A percentile compares a stretch with the other conserved stretches of the same genome.
These are phyloP conservation scores for Anthopleura xanthogrammica DNA, from an alignment of 92 coral and sea anemone species.

Conservation along the genomic window DNA sequence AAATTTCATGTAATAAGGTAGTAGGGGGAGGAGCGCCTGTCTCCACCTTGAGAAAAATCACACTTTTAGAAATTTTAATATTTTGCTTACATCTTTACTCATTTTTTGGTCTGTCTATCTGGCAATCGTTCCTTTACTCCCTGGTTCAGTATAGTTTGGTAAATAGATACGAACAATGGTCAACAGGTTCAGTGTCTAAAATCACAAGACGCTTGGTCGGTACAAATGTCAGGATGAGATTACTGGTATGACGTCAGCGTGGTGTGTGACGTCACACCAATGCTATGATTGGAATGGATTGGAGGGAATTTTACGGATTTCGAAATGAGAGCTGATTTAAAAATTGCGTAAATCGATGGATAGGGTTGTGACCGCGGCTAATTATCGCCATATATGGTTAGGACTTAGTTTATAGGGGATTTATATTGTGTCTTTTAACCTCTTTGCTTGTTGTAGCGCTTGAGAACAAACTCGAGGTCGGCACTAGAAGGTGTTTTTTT, in stretches of 20 bases:
- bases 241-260: background rate
- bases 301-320: background rate
- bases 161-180: too few relatives aligned
- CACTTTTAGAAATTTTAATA: too few relatives aligned
- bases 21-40: too few relatives aligned
- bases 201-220: too few relatives aligned
- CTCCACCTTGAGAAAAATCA: too few relatives aligned
- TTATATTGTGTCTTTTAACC: background rate
- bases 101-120: too few relatives aligned
- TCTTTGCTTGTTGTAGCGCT: background rate
- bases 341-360: background rate
- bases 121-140: too few relatives aligned
- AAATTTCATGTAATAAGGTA: too few relatives aligned
- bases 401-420: background rate
- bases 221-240: background rate
- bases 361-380: background rate
- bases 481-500: too few relatives aligned
- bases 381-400: background rate
- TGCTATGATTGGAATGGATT: background rate
- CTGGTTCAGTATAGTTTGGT: too few relatives aligned
- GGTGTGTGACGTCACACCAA: background rate
- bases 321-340: background rate
- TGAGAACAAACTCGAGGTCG: background rate
- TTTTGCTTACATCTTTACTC: too few relatives aligned
- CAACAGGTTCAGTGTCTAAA: too few relatives aligned